Evolutionary conservation across 2,113 vertebrate species (phyloP).

Genomic region (Benitochromis conjunctus): DNA sequence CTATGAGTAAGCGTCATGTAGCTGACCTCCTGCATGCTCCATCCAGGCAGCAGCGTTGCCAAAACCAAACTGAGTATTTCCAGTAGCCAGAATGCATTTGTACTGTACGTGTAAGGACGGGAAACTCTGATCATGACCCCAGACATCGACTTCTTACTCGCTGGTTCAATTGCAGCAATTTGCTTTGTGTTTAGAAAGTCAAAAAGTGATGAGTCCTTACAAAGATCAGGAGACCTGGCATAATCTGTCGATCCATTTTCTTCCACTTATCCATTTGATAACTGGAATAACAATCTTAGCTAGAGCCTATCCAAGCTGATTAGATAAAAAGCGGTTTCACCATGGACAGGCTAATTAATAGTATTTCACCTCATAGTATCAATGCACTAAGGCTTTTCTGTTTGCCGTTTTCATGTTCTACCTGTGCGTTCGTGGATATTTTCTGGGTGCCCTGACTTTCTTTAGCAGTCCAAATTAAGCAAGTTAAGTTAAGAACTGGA

Average conservation of each 20-base stretch:
- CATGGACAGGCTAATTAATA: neutral
- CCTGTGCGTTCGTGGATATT: accelerated
- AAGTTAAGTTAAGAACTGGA: neutral
- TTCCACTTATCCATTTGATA: neutral
- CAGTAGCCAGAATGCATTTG: neutral
- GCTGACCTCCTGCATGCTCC: neutral
- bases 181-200: neutral
- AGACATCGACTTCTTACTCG: neutral
- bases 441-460: neutral
- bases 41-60: neutral
- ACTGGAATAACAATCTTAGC: neutral
- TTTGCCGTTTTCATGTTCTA: accelerated
- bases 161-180: neutral
- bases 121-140: neutral
- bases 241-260: neutral
- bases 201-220: neutral
- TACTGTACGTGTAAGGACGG: accelerated
- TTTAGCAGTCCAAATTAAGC: neutral
- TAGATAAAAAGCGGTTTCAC: neutral
- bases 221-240: neutral
- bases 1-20: neutral
- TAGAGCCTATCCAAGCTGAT: no score
- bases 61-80: neutral
- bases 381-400: neutral
- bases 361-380: neutral